A percentile compares a stretch with the other conserved stretches of the same genome.
Evolutionary conservation across 2,113 vertebrate genomes (phyloP).

Genomic region (Nycticebus coucang): DNA sequence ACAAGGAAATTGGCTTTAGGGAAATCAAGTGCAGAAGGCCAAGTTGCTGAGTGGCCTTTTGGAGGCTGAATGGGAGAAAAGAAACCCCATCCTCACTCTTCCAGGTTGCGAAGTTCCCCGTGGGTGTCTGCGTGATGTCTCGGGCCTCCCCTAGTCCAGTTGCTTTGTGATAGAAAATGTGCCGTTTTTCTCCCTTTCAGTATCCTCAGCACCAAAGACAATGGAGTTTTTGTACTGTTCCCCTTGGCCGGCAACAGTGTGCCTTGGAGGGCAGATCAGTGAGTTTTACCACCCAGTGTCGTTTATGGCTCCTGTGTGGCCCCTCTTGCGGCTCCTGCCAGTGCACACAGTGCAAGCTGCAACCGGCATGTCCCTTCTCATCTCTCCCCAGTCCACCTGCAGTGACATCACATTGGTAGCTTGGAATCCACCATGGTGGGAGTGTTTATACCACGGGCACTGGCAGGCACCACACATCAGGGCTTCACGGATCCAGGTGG

Average conservation of each 20-base stretch:
- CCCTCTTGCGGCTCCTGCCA: neutral
- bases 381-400: neutral
- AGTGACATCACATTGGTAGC: neutral
- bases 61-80: neutral
- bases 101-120: rapidly evolving
- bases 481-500: neutral
- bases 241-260: neutral
- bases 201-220: neutral
- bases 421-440: neutral
- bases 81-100: neutral
- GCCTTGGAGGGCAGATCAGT: neutral
- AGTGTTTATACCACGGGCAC: neutral
- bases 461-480: neutral
- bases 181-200: neutral
- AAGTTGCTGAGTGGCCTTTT: neutral
- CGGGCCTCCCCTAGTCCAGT: neutral
- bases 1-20: neutral
- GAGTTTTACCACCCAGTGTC: rapidly evolving
- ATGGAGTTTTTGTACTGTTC: neutral
- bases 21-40: neutral
- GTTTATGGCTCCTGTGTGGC: rapidly evolving
- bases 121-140: neutral
- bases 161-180: neutral
- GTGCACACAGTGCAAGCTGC: rapidly evolving
- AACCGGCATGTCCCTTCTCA: rapidly evolving